Base-by-base conservation (phyloP, 2,888 invertebrate species). In the Ernsta delagoae region DNA sequence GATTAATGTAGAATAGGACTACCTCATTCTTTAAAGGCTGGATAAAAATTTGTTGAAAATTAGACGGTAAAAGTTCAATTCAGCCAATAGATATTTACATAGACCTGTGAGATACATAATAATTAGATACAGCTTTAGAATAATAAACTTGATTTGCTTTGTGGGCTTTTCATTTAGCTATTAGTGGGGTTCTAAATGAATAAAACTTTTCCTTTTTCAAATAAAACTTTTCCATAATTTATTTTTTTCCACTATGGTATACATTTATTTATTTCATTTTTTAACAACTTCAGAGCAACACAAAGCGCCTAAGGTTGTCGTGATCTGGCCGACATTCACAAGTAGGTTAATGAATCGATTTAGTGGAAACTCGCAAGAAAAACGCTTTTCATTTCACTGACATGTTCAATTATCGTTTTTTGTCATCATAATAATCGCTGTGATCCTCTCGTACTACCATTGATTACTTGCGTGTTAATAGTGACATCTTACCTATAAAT, bases 311-410 rank as follows among this genome's bases (percentile, higher is more conserved):
- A 31, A 24, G 24, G 31, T 31, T 53, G 24, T 6, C 53, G 53
- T 16, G 53, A 16, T 12, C 53, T 56, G 56, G 8, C 45, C 24
- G 43, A n/a, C 43, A 45, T 64, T 57, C 12, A 48, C 6, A 48
- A 48, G 48, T 11, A 65, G 57, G 57, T 59, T 65, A 57, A 65
- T 65, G 31, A 57, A 65, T 48, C 48, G 48, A 48, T 59, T 65
- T 65, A 57, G 36, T 34, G 6, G 16, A 31, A 11, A 59, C 16
- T 56, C 43, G 31, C 36, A 48, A 48, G 34, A 61, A 65, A 65
- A 65, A 56, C 56, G 4, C 11, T 57, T 54, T 54, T 57, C 11
- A 59, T 54, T 53, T 57, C 16, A 57, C 57, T 56, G 34, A 57
- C 36, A 48, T 65, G 11, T 48, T 45, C 11, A 56, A 56, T 56